Evolutionary conservation across 2,113 vertebrate species (phyloP), one percentile per base, ranked within the genome.

Genomic region (Eulemur macaco): DNA sequence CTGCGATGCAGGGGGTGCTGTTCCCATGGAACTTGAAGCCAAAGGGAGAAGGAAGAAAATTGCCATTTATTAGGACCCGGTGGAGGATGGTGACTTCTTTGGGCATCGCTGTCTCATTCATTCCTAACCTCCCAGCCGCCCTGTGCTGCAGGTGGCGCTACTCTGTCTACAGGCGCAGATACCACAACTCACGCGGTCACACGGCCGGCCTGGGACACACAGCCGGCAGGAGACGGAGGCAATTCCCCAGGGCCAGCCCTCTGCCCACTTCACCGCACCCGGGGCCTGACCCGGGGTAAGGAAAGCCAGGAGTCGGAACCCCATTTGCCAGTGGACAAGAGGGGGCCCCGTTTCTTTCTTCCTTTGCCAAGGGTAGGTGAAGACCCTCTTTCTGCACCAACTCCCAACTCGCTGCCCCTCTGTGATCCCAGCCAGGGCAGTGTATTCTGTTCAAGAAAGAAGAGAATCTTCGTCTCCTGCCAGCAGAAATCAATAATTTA

Each of bases 401-500:
- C 11, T 10, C 3, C 21, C 71, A 27, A 9, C 6, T 31, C 50
- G 18, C 27, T 13, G 25, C 52, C 45, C 42, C 52, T 58, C 68
- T 56, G 54, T 8, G 31, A 78, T 27, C 77, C 54, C 21, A 60
- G 66, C 17, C 66, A 11, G 18, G 7, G 8, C 52, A 34, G 1
- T 18, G 5, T 23, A 39, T 95, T 83, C 90, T 89, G 15, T 39
- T 64, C 47, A 47, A 86, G 66, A 88, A 87, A 77, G 21, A 91
- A 88, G 81, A 78, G 25, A 52, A n/a, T 50, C 52, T 47, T 89
- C 69, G 10, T 86, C 78, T 92, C 54, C 76, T 66, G 83, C 86
- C 63, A 69, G 89, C 15, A 66, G 71, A 90, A 88, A 95, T 96
- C 91, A 88, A 97, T 97, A 96, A 97, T 93, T 81, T 87, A 96